Conservation (phyloP, 2,888 invertebrate genomes). For the Chrysotoxum bicinctum region DNA sequence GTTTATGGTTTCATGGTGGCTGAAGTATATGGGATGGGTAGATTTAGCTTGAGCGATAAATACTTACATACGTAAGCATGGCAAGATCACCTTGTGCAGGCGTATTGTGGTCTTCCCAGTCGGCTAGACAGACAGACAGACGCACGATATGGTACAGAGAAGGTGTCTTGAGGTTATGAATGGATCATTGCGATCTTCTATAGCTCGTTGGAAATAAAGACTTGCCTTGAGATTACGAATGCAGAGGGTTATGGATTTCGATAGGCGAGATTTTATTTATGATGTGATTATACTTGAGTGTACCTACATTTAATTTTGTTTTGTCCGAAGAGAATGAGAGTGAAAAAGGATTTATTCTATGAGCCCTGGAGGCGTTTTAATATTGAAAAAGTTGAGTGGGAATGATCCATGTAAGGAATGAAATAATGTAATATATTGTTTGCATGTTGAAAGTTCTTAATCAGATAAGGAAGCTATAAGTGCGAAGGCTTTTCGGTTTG, state of each 20-base stretch:
- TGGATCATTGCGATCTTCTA: constrained; percentile 52
- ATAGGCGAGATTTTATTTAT: constrained; percentile 60
- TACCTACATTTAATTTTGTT: constrained; percentile 22
- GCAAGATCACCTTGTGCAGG: constrained; percentile 39
- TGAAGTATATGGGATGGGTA: neutral
- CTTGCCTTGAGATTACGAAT: constrained; percentile 25
- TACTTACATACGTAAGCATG: neutral
- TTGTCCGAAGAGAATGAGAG: constrained; percentile 23
- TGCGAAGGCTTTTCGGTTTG: neutral
- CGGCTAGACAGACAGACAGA: constrained; percentile 35
- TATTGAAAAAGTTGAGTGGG: constrained; percentile 27
- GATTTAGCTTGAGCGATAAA: neutral
- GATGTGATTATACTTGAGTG: constrained; percentile 52
- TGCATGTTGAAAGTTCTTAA: neutral
- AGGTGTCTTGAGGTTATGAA: constrained; percentile 49
- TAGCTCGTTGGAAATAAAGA: constrained; percentile 25
- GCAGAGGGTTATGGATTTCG: constrained; percentile 13
- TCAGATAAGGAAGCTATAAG: constrained; percentile 17
- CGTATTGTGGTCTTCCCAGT: neutral
- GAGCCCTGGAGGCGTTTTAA: constrained; percentile 33
- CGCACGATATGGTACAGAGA: constrained; percentile 27
- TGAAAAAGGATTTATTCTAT: constrained; percentile 50
- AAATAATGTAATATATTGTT: neutral
- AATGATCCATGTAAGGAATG: constrained; percentile 24
- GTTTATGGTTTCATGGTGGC: constrained; percentile 39